A percentile compares a stretch with the other conserved stretches of the same genome.
Conservation (phyloP, 2,113 vertebrate genomes). For the Hydrolagus affinis region DNA sequence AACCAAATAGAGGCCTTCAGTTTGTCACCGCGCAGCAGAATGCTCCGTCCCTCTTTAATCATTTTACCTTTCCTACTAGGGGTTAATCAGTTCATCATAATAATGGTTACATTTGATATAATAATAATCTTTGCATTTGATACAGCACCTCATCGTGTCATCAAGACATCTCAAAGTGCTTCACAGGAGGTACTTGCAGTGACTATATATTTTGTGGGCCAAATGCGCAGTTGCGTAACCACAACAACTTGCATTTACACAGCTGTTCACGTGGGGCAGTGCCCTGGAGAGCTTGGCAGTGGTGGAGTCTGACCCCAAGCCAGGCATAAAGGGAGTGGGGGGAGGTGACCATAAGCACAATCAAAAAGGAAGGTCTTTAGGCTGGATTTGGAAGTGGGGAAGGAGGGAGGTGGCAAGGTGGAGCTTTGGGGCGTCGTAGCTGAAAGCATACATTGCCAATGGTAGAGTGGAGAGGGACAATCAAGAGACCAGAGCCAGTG, state of each 20-base stretch:
- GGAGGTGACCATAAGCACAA: not conserved
- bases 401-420: not conserved
- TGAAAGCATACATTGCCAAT: not conserved
- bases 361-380: not conserved
- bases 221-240: not conserved
- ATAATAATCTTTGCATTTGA: too few species aligned
- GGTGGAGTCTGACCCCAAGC: not conserved
- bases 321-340: not conserved
- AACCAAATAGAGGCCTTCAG: constrained; percentile 13
- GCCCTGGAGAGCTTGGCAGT: not conserved
- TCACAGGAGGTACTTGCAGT: too few species aligned
- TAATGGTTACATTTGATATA: too few species aligned
- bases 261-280: too few species aligned
- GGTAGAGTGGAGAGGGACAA: not conserved
- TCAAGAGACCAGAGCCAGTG: not conserved
- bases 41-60: not conserved
- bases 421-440: not conserved
- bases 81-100: too few species aligned
- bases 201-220: too few species aligned
- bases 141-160: too few species aligned
- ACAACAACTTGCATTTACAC: not conserved
- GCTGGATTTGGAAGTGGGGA: not conserved
- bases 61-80: too few species aligned
- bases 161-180: too few species aligned
- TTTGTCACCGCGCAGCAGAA: not conserved